Conservation (phyloP, 1,140 invertebrate genomes). For the Drosophila sp. region DNA sequence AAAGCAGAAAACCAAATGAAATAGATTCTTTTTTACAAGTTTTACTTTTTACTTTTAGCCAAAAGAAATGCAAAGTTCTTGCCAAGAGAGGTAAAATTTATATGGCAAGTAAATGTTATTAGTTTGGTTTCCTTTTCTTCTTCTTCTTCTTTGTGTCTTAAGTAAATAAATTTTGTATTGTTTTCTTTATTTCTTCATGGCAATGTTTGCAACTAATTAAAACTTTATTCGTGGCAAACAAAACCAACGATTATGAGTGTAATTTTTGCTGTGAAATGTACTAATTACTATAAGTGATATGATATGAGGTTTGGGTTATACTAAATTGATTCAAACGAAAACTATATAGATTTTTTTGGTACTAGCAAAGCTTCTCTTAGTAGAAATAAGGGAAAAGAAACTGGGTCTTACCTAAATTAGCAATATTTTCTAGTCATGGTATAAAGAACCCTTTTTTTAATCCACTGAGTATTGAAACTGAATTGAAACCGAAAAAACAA, state of each 20-base stretch:
- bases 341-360: too few species aligned
- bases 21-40: conserved; percentile 13
- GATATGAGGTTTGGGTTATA: too few species aligned
- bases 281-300: not conserved
- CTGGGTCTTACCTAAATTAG: too few species aligned
- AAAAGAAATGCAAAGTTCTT: conserved; percentile 10
- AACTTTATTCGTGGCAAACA: not conserved
- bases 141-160: not conserved
- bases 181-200: not conserved
- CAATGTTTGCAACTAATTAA: conserved; percentile 5
- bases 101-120: conserved; percentile 13
- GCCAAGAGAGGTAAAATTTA: conserved; percentile 11
- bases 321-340: too few species aligned
- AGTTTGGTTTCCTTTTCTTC: not conserved
- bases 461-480: too few species aligned
- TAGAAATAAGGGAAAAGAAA: too few species aligned
- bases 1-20: conserved; percentile 11
- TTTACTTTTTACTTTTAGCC: conserved; percentile 10
- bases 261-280: not conserved
- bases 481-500: too few species aligned
- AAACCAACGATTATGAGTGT: conserved; percentile 3
- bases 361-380: too few species aligned
- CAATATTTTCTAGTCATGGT: too few species aligned
- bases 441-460: too few species aligned
- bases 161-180: conserved; percentile 13